Evolutionary conservation across 2,113 vertebrate genomes (phyloP).

Genomic region (Verasper variegatus): DNA sequence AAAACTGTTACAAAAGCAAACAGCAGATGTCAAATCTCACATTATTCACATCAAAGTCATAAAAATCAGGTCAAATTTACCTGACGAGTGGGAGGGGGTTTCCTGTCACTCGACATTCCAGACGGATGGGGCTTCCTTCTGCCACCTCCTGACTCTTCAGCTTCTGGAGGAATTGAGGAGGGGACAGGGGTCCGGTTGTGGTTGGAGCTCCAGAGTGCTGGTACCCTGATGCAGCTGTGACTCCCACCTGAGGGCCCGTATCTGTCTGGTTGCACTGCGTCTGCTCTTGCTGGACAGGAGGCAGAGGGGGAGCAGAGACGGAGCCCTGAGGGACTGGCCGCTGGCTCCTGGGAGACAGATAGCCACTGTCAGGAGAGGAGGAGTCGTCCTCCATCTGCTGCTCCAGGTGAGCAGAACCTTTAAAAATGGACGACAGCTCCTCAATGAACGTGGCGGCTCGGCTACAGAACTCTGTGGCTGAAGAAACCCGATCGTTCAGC

Average conservation of each 20-base stretch:
- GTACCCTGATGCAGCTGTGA: conserved; percentile 17
- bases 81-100: conserved; percentile 90
- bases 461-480: conserved; percentile 87
- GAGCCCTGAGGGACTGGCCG: conserved; percentile 71
- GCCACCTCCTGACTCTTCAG: conserved; percentile 95
- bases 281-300: conserved; percentile 35
- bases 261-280: conserved; percentile 27
- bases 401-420: conserved; percentile 84
- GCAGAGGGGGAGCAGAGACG: conserved; percentile 58
- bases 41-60: too few species aligned
- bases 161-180: conserved; percentile 92
- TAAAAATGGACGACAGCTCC: conserved; percentile 96
- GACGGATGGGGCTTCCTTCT: conserved; percentile 89
- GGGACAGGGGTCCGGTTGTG: conserved; percentile 67
- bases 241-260: conserved; percentile 9
- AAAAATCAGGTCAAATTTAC: conserved; percentile 65
- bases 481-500: conserved; percentile 77
- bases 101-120: conserved; percentile 91
- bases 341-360: conserved; percentile 89
- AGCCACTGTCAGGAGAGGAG: conserved; percentile 96
- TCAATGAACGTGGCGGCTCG: conserved; percentile 94
- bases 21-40: background rate
- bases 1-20: too few species aligned
- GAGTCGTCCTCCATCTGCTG: conserved; percentile 89
- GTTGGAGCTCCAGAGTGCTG: conserved; percentile 54